Evolutionary conservation across 2,888 invertebrate species (phyloP).

Genomic region (Flexamia atlantica): DNA sequence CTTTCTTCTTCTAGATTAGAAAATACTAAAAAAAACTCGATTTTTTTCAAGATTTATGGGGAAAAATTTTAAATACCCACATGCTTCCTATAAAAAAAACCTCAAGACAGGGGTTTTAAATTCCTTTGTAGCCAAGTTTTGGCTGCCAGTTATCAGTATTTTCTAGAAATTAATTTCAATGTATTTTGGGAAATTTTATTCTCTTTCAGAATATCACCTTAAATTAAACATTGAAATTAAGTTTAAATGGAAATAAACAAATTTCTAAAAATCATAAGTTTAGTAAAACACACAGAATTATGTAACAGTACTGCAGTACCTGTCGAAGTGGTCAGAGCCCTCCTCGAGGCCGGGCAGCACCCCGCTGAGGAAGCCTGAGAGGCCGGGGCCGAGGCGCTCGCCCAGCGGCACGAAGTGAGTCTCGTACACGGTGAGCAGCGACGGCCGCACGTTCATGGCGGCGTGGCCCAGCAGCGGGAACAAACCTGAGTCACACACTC

Average conservation of each 20-base stretch:
- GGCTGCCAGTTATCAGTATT: too few species aligned
- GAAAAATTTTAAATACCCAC: too few species aligned
- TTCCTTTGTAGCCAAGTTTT: too few species aligned
- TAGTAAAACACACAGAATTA: background rate
- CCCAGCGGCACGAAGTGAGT: conserved; percentile 92
- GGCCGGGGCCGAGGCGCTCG: conserved; percentile 85
- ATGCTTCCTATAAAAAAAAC: too few species aligned
- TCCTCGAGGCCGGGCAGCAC: conserved; percentile 93
- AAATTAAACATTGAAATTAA: too few species aligned
- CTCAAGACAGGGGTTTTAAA: too few species aligned
- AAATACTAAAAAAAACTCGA: too few species aligned
- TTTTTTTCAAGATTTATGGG: too few species aligned
- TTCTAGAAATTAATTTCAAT: too few species aligned
- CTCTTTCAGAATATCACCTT: too few species aligned
- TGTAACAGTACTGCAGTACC: conserved; percentile 73
- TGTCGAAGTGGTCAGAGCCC: conserved; percentile 89
- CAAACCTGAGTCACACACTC: conserved; percentile 80
- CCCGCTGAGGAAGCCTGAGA: conserved; percentile 93
- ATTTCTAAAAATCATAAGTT: background rate
- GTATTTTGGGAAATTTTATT: too few species aligned
- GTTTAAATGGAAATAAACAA: background rate
- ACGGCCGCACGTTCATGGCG: conserved; percentile 92
- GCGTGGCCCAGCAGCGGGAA: conserved; percentile 94
- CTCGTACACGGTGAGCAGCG: conserved; percentile 90
- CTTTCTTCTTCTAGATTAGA: too few species aligned